Base-by-base conservation (phyloP, 2,797 vertebrate species). In the Manis crassicaudata region DNA sequence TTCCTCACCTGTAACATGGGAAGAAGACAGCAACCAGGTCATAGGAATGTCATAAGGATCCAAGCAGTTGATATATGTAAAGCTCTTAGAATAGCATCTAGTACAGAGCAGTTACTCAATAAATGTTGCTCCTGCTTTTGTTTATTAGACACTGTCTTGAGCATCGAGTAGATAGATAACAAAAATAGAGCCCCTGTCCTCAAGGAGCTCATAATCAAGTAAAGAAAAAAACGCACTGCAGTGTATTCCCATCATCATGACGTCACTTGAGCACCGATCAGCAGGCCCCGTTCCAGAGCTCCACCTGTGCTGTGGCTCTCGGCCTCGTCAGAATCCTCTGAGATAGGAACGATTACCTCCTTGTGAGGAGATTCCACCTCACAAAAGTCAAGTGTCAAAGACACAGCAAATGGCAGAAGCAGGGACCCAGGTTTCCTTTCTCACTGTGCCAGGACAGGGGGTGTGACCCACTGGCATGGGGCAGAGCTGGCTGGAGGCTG, bases 381-480 rank as follows among this genome's bases (percentile, higher is more conserved):
- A 1, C 8, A 58, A 52, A 58, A 4, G 50, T 37, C 75, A 81
- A 14, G n/a, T 2, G 17, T 18, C 9, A 14, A 50, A 35, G 27
- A 3, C 1, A 0, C 3, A 37, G 11, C 67, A 35, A n/a, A 7
- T 0, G 23, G 35, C 18, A 12, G 37, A 27, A 12, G 14, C 43
- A 35, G 16, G 10, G 40, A 10, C 3, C 20, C 21, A 21, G 37
- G 21, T 3, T 23, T 40, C 27, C 5, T 12, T 52, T 25, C 3
- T 6, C 27, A 0, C 10, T 13, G 32, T 6, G 25, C 29, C 70
- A 27, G 40, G 13, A 73, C 12, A 25, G 7, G 23, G 40, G 9
- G 0, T 2, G 0, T n/a, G 54, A 40, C 2, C 0, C 25, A 16
- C 23, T 0, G 18, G 20, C 17, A 3, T 3, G 0, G 5, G 0